These are phyloP conservation scores for Aphelinus certus DNA, from an alignment of 1,140 invertebrate species.

Conservation along the genomic window DNA sequence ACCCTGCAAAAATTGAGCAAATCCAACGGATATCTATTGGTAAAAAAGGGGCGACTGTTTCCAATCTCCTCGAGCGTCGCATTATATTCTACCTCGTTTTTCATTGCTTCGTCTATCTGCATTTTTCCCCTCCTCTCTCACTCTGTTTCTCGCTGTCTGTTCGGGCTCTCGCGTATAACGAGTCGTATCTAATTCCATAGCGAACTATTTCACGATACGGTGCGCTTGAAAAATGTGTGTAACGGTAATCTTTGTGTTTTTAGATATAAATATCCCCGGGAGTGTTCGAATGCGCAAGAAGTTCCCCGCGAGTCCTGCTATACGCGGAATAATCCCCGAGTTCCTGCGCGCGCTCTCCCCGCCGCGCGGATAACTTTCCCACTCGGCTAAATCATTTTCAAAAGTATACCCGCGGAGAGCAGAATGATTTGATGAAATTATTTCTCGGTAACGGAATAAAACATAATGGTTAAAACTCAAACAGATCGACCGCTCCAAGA, in stretches of 20 bases:
- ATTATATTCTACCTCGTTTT: no score
- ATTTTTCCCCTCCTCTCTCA: not conserved
- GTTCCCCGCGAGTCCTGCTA: slow-evolving; percentile 3
- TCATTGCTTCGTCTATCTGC: no score
- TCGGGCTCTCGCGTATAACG: not conserved
- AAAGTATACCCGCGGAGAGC: not conserved
- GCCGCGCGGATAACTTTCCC: not conserved
- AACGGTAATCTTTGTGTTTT: slow-evolving; percentile 20
- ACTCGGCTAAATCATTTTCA: not conserved
- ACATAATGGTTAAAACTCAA: slow-evolving; percentile 16
- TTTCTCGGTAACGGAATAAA: slow-evolving; percentile 21
- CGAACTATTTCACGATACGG: slow-evolving; percentile 21
- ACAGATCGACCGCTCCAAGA: not conserved
- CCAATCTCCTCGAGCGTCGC: no score
- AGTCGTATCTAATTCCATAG: slow-evolving; percentile 18
- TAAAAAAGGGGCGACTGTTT: no score
- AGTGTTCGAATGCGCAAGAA: not conserved
- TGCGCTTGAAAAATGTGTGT: slow-evolving; percentile 16
- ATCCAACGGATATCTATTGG: no score
- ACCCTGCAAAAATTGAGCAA: no score
- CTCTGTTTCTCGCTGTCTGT: no score
- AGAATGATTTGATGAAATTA: not conserved
- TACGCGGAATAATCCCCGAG: slow-evolving; percentile 3
- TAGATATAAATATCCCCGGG: slow-evolving; percentile 5
- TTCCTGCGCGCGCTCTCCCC: not conserved